Conservation (phyloP, 1,140 invertebrate species). For the Dreissena polymorpha region DNA sequence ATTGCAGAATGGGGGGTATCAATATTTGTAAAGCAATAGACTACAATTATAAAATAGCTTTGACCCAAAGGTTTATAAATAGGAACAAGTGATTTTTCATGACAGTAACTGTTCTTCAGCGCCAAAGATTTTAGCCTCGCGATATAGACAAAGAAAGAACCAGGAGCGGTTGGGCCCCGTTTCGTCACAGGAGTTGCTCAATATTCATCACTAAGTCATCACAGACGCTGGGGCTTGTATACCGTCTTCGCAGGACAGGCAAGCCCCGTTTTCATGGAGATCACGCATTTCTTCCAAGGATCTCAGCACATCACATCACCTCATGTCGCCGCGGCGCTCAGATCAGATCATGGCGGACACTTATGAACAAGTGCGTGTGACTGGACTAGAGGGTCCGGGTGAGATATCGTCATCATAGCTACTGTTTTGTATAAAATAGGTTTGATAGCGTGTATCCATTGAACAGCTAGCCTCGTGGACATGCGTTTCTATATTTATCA, state of each 20-base stretch:
- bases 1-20: too few relatives aligned
- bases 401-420: not conserved
- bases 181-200: not conserved
- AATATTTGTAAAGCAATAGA: too few relatives aligned
- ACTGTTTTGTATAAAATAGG: not conserved
- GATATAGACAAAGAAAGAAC: not conserved
- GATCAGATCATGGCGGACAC: not conserved
- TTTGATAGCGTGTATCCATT: not conserved
- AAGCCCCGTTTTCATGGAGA: not conserved
- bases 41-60: too few relatives aligned
- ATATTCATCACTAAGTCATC: not conserved
- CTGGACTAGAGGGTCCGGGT: not conserved
- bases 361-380: not conserved
- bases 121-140: not conserved
- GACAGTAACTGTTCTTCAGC: not conserved
- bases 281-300: not conserved
- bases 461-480: not conserved
- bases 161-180: not conserved
- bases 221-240: not conserved
- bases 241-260: constrained; percentile 1
- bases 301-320: not conserved
- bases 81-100: not conserved
- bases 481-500: not conserved
- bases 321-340: not conserved
- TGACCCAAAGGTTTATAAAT: not conserved